These are phyloP conservation scores for Brachionus rotundiformis DNA, from an alignment of 1,140 invertebrate species.

Conservation along the genomic window DNA sequence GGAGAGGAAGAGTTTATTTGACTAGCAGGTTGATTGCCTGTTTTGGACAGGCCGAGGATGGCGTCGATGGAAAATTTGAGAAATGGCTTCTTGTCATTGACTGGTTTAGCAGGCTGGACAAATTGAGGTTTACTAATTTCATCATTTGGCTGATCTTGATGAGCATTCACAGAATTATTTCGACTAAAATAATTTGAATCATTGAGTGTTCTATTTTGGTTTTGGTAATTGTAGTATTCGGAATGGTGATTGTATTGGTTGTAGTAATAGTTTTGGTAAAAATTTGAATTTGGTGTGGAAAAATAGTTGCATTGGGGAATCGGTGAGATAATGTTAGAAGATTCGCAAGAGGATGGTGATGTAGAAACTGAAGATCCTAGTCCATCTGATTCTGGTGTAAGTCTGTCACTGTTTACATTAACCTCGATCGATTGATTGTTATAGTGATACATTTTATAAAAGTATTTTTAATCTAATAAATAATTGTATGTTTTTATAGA, in stretches of 20 bases:
- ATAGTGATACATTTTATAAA: neutral
- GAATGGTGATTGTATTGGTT: neutral
- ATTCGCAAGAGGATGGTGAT: neutral
- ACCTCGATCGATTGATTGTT: neutral
- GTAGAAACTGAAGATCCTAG: neutral
- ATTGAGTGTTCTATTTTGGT: neutral
- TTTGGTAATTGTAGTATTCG: neutral
- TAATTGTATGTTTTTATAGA: neutral
- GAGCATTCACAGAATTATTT: neutral
- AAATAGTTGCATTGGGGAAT: too few species aligned
- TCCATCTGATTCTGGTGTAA: constrained; percentile 9
- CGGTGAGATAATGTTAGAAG: neutral
- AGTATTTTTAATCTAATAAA: neutral
- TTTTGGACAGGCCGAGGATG: neutral
- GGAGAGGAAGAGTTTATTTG: neutral
- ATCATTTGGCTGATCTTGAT: neutral
- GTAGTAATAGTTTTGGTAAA: neutral
- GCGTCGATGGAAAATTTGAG: constrained; percentile 24
- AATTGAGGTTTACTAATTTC: neutral
- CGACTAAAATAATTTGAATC: constrained; percentile 21
- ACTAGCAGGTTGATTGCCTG: neutral
- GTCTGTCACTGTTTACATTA: neutral
- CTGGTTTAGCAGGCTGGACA: neutral
- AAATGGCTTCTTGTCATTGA: neutral
- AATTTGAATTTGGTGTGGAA: neutral